A percentile compares a stretch with the other conserved stretches of the same genome.
phyloP scores from a whole-genome alignment of 2,113 vertebrate genomes.

The Charadrius vociferus region DNA sequence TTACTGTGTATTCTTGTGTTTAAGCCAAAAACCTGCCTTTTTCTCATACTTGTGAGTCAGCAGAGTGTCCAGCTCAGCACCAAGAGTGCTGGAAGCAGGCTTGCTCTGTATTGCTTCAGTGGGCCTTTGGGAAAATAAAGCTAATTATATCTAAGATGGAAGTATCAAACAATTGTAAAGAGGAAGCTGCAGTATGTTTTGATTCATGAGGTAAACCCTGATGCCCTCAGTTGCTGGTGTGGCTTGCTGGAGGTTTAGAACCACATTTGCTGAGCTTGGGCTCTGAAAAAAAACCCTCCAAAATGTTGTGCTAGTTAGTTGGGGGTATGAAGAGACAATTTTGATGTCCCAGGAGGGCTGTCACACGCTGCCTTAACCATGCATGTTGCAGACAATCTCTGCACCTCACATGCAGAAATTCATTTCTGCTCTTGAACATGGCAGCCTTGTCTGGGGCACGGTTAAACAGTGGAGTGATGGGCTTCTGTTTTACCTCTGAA shows the following conservation, averaged over 20 bases:
- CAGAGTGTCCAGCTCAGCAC: background rate
- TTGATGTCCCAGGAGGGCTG: background rate
- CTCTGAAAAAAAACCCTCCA: background rate
- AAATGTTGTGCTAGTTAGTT: background rate
- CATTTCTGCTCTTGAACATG: rapidly evolving
- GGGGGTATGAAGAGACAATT: background rate
- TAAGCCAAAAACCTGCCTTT: background rate
- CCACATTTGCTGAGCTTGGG: background rate
- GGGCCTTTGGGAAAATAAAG: background rate
- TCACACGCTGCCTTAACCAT: background rate
- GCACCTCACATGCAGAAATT: background rate
- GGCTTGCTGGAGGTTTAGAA: background rate
- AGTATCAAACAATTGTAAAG: background rate
- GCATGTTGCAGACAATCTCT: background rate
- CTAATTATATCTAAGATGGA: background rate
- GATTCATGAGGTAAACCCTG: background rate
- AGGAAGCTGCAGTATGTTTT: background rate
- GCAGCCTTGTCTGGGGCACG: background rate
- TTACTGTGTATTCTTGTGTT: background rate
- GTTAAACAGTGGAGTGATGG: background rate
- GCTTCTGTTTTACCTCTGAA: background rate
- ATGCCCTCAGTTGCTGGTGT: background rate
- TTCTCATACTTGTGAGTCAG: background rate
- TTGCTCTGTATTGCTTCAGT: background rate
- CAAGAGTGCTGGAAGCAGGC: background rate